Conservation (phyloP, 2,113 vertebrate species). For the Pterocles burchelli region DNA sequence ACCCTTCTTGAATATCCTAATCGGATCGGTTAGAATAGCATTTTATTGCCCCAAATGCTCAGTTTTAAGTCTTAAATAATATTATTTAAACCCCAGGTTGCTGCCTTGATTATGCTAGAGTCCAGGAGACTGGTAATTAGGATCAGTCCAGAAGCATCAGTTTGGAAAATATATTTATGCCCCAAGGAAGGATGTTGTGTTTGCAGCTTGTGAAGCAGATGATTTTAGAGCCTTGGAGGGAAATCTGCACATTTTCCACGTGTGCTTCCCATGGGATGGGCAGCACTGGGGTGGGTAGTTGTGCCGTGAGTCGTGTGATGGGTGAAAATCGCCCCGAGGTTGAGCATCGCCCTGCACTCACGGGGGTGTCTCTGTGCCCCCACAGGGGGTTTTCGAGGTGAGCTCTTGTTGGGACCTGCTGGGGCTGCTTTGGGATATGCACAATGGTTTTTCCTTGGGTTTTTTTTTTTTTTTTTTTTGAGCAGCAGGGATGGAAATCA, state of each 20-base stretch:
- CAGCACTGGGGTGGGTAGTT: fast-evolving
- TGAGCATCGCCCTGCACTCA: fast-evolving
- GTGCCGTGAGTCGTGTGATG: fast-evolving
- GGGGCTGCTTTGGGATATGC: neutral
- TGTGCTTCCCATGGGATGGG: neutral
- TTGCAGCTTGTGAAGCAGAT: neutral
- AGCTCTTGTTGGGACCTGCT: neutral
- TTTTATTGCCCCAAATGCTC: neutral
- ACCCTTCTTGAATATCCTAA: neutral
- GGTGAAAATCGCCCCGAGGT: neutral
- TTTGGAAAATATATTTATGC: neutral
- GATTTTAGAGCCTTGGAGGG: neutral
- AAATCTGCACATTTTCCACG: fast-evolving
- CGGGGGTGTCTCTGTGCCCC: neutral
- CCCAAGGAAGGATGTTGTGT: fast-evolving
- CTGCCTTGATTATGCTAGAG: neutral
- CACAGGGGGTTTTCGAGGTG: neutral
- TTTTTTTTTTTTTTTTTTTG: neutral
- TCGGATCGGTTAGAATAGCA: neutral
- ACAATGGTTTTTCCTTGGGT: neutral
- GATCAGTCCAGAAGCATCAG: neutral
- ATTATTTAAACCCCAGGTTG: neutral
- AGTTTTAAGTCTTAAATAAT: slow-evolving; percentile 2
- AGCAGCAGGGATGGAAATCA: neutral
- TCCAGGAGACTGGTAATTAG: neutral